Percentiles rank a stretch among this genome's conserved stretches.
Conservation (phyloP, 2,888 invertebrate genomes). For the Nomada ruficornis region DNA sequence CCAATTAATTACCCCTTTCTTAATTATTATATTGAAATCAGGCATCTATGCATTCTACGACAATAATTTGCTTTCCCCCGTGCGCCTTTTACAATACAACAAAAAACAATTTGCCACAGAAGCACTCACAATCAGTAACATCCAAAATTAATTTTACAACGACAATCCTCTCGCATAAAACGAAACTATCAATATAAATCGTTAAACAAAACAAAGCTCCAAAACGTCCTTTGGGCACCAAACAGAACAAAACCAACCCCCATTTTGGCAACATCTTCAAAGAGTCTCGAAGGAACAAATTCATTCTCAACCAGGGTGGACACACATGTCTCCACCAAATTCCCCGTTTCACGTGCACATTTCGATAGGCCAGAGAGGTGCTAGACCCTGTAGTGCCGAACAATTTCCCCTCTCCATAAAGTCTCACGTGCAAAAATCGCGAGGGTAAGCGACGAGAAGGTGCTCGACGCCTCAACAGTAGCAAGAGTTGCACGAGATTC, state of each 20-base stretch:
- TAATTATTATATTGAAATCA: too few species aligned
- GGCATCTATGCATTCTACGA: too few species aligned
- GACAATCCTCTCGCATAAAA: too few species aligned
- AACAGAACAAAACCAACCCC: background rate
- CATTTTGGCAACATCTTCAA: background rate
- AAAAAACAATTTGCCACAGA: too few species aligned
- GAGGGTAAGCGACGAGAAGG: conserved; percentile 32
- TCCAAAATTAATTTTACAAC: too few species aligned
- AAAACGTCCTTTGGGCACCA: too few species aligned
- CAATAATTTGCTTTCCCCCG: too few species aligned
- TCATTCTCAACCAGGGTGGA: background rate
- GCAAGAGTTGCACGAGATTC: conserved; percentile 62
- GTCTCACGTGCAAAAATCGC: conserved; percentile 16
- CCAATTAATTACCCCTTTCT: too few species aligned
- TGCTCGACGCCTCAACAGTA: conserved; percentile 63
- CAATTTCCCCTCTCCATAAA: conserved; percentile 1
- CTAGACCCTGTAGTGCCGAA: background rate
- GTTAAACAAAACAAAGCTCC: background rate
- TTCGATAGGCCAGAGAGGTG: background rate
- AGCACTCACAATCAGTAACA: too few species aligned
- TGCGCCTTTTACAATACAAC: too few species aligned
- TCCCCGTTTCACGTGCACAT: conserved; percentile 14
- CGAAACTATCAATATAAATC: too few species aligned
- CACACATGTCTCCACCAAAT: conserved; percentile 3
- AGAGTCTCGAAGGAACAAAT: too few species aligned